These are phyloP conservation scores for Chironex yamaguchii DNA, from an alignment of 30 jellyfish, hydroid and myxozoan genomes.

Conservation along the genomic window DNA sequence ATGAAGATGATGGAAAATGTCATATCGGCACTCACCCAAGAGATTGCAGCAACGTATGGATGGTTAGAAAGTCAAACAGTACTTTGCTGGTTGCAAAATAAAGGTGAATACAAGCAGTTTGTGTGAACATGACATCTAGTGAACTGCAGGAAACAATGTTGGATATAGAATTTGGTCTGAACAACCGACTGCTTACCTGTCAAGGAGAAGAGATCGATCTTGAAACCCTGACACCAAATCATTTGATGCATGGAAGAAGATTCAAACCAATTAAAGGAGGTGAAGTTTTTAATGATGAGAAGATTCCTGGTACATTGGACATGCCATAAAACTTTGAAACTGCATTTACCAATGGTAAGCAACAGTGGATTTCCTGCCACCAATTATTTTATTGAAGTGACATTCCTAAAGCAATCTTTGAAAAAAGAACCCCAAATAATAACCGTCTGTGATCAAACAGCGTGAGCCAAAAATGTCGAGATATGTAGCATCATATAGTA, in stretches of 20 bases:
- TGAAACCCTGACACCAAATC: background rate
- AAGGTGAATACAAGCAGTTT: slow-evolving; percentile 55
- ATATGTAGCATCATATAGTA: too few species aligned
- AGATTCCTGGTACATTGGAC: too few species aligned
- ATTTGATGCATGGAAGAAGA: slow-evolving; percentile 13
- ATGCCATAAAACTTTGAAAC: too few species aligned
- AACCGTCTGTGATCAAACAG: too few species aligned
- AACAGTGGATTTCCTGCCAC: too few species aligned
- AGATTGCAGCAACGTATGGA: slow-evolving; percentile 7
- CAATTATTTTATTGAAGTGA: too few species aligned
- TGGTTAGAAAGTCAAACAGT: slow-evolving; percentile 58
- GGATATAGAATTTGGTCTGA: background rate
- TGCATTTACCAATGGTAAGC: too few species aligned
- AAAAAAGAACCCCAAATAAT: too few species aligned
- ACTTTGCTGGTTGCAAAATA: slow-evolving; percentile 54
- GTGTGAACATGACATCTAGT: slow-evolving; percentile 48
- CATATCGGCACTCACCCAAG: background rate
- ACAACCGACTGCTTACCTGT: background rate
- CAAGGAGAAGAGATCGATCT: background rate
- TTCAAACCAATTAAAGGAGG: slow-evolving; percentile 8
- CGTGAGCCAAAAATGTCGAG: too few species aligned
- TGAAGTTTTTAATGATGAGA: slow-evolving; percentile 22
- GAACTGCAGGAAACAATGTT: too few species aligned
- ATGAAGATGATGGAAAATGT: slow-evolving; percentile 32
- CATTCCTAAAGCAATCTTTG: too few species aligned